Base-by-base conservation (phyloP, 2,888 invertebrate species). In the Halictus quadricinctus region DNA sequence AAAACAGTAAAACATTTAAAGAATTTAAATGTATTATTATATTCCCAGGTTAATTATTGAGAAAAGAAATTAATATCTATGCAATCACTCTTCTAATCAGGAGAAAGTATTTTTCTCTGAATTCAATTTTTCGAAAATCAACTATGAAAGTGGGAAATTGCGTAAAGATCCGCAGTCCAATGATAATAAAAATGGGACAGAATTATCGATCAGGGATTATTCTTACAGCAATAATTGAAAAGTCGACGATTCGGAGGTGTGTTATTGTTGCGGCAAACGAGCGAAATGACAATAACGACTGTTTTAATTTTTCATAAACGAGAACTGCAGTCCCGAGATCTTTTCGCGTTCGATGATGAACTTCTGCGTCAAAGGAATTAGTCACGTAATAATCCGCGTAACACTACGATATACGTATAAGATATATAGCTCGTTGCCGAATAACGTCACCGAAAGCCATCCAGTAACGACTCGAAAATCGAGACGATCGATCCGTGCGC, bases 381-480 rank as follows among this genome's bases (percentile, higher is more conserved):
- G 54, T 58, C 69, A 81, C 78, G 83, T 81, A 79, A 76, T 72
- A 73, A 83, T 43, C 64, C 79, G 64, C 64, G 85, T 82, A 72
- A 82, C 58, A 80, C 74, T 83, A 72, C 76, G 81, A 83, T 79
- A 78, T 78, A 76, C 70, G 70, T 77, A 54, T 83, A 82, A 78
- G 72, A 81, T 80, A 79, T 72, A 85, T 54, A 83, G 77, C 80
- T 81, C 83, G 83, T 83, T 83, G 77, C 82, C 80, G 69, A 79
- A 78, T 72, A 85, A 79, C 78, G 79, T 83, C 81, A 80, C 66
- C 83, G 77, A 72, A 85, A 80, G 88, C 87, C 89, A 89, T 88
- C 88, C 90, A 87, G 73, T 76, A 76, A 78, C 78, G 79, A 76
- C 80, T 79, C 83, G 69, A 76, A 79, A 72, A 79, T 77, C 83